Evolutionary conservation across 2,797 vertebrate genomes (phyloP), one percentile per base, ranked within the genome.

Genomic region (Sebastes taczanowskii): DNA sequence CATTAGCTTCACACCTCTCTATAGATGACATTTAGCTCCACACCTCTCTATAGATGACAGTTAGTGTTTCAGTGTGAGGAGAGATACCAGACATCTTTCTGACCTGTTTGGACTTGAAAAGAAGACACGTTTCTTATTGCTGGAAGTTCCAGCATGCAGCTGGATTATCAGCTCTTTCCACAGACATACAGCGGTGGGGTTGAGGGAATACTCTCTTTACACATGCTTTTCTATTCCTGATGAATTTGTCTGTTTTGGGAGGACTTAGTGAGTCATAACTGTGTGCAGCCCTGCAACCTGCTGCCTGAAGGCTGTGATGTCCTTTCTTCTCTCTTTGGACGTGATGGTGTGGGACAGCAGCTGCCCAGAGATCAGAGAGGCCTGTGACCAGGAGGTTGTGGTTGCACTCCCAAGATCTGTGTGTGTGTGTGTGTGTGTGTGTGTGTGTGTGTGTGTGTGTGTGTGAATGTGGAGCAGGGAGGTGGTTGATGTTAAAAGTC

Each of bases 271-370:
- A 85, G 59, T 61, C 61, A 78, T 59, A 35, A 66, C 69, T 73
- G 6, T 74, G 61, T 53, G 69, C 64, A 60, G 63, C 60, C 65
- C 59, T 65, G 55, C 22, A 73, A 71, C 64, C 52, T 74, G 60
- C 60, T 52, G 80, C 75, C 83, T 29, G n/a, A 58, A 78, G 87
- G 59, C 34, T 68, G 7, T 30, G 62, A 58, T 83, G 77, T 86
- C 82, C 87, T 84, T 78, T 68, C 65, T 61, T 60, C 53, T 59
- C 65, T 63, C 27, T 74, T 52, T 63, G 60, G 71, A 88, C 52
- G 42, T 74, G 73, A 84, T 84, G 49, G 55, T 77, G 61, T 78
- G 64, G 75, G 83, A 79, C 82, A 78, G 67, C 66, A 52, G 53
- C 70, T 71, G 59, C 73, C 73, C 53, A 61, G 20, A 76, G 22